phyloP scores from a whole-genome alignment of 2,888 invertebrate genomes.

The Rhagium mordax region DNA sequence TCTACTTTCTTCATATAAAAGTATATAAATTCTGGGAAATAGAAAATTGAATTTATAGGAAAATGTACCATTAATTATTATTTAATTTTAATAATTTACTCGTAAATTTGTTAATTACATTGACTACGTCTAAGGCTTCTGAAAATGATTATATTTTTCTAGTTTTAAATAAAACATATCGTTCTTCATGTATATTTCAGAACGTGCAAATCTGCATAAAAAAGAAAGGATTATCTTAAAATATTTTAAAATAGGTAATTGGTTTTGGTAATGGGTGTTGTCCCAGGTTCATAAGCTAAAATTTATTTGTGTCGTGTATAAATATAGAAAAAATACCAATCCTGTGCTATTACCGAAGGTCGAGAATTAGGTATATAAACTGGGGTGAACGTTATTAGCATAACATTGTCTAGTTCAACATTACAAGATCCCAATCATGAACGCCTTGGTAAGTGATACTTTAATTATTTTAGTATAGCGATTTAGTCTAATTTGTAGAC shows the following conservation, averaged over 20 bases:
- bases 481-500: too few species aligned
- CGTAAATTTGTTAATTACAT: too few species aligned
- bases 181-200: too few species aligned
- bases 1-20: too few species aligned
- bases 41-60: too few species aligned
- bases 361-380: slow-evolving; percentile 55
- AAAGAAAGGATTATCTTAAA: neutral
- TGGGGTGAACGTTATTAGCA: slow-evolving; percentile 49
- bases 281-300: slow-evolving; percentile 2
- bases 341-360: slow-evolving; percentile 42
- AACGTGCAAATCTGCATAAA: too few species aligned
- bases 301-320: neutral
- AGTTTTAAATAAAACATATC: too few species aligned
- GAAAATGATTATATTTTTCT: too few species aligned
- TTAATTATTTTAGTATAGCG: neutral
- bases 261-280: slow-evolving; percentile 12
- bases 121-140: too few species aligned
- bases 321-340: slow-evolving; percentile 15
- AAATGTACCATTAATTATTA: too few species aligned
- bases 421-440: slow-evolving; percentile 50
- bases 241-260: neutral
- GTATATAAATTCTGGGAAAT: too few species aligned
- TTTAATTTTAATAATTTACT: too few species aligned
- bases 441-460: slow-evolving; percentile 39
- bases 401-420: slow-evolving; percentile 52